Evolutionary conservation across 30 jellyfish, hydroid and myxozoan species (phyloP).

Genomic region (Catostylus mosaicus): DNA sequence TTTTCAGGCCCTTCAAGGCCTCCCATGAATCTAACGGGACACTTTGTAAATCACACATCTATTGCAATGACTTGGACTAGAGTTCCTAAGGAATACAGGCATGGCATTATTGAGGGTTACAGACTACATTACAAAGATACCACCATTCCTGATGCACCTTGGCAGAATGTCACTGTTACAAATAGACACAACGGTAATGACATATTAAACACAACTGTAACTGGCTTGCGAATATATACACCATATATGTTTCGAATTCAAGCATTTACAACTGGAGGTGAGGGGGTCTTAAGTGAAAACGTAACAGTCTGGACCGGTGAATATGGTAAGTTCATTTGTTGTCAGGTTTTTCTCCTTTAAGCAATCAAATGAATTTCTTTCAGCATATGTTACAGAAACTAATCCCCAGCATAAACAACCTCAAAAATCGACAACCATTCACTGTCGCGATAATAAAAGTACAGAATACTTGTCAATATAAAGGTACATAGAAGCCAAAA

Average conservation of each 20-base stretch:
- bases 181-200: slow-evolving; percentile 26
- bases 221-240: slow-evolving; percentile 45
- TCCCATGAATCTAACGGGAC: slow-evolving; percentile 57
- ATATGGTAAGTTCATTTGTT: slow-evolving; percentile 47
- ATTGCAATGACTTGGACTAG: slow-evolving; percentile 35
- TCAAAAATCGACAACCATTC: too few relatives aligned
- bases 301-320: slow-evolving; percentile 75
- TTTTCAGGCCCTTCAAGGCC: slow-evolving; percentile 47
- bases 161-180: slow-evolving; percentile 16
- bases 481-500: too few relatives aligned
- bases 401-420: too few relatives aligned
- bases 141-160: slow-evolving; percentile 25
- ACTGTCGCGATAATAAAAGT: too few relatives aligned
- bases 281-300: slow-evolving; percentile 41
- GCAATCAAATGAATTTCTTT: too few relatives aligned
- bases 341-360: too few relatives aligned
- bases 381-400: too few relatives aligned
- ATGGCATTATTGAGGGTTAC: slow-evolving; percentile 62
- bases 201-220: slow-evolving; percentile 18
- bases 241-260: slow-evolving; percentile 34
- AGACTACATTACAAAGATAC: slow-evolving; percentile 35
- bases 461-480: too few relatives aligned
- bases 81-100: slow-evolving; percentile 29
- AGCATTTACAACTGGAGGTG: slow-evolving; percentile 37
- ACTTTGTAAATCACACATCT: slow-evolving; percentile 46